Evolutionary conservation across 2,113 vertebrate species (phyloP).

Genomic region (Alethe castanea): DNA sequence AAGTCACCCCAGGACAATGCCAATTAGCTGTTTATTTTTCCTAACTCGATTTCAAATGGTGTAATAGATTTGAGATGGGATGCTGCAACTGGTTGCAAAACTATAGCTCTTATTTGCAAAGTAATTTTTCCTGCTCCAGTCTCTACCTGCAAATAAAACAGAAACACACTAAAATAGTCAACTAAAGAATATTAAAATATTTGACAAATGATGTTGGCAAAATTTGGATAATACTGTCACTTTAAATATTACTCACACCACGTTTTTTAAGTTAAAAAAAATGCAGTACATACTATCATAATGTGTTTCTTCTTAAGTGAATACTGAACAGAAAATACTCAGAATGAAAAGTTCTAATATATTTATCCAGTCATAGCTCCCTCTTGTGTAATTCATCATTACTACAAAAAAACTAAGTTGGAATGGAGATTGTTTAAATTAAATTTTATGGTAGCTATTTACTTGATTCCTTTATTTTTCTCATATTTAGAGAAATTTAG

Average conservation of each 20-base stretch:
- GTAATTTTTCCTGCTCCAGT: neutral
- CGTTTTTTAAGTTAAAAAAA: neutral
- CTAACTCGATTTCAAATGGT: neutral
- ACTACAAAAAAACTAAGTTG: neutral
- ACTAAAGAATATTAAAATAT: neutral
- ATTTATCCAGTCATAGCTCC: constrained; percentile 34
- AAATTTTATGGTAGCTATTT: neutral
- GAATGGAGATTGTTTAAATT: neutral
- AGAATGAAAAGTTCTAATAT: neutral
- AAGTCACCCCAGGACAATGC: neutral
- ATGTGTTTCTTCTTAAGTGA: neutral
- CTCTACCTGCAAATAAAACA: neutral
- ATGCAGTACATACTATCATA: neutral
- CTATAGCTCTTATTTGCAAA: neutral
- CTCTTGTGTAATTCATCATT: constrained; percentile 29
- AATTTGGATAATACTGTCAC: neutral
- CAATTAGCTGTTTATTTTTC: neutral
- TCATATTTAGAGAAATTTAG: neutral
- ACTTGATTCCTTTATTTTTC: neutral
- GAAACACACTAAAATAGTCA: neutral
- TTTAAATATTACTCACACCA: neutral
- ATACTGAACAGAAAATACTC: neutral
- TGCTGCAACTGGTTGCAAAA: neutral
- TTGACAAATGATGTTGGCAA: neutral
- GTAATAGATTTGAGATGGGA: neutral